A percentile compares a stretch with the other conserved stretches of the same genome.
phyloP scores from a whole-genome alignment of 64 coral and sea anemone species.

The Stichodactyla mertensii region DNA sequence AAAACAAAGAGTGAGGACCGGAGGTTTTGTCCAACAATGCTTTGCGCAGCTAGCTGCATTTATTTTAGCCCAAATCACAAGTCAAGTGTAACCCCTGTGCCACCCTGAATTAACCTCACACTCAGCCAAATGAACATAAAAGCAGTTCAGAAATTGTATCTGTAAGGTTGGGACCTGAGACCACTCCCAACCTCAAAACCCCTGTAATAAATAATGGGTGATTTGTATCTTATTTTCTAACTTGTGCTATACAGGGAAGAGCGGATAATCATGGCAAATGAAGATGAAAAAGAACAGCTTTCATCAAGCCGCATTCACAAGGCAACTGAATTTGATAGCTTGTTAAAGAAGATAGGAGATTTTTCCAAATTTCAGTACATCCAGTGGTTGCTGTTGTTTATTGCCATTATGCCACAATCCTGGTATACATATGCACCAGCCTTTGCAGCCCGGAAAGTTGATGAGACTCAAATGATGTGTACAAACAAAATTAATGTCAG shows the following conservation, averaged over 20 bases:
- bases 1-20: too few species aligned
- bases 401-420: slow-evolving; percentile 71
- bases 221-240: not conserved
- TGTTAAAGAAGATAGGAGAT: slow-evolving; percentile 63
- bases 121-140: too few species aligned
- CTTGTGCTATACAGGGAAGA: not conserved
- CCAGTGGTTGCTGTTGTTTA: slow-evolving; percentile 84
- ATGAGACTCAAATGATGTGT: slow-evolving; percentile 40
- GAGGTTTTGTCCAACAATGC: too few species aligned
- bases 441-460: slow-evolving; percentile 77
- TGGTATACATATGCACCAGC: slow-evolving; percentile 95
- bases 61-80: too few species aligned
- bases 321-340: slow-evolving; percentile 73
- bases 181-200: too few species aligned
- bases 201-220: not conserved
- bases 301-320: slow-evolving; percentile 43
- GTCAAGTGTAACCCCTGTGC: too few species aligned
- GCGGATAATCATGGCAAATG: not conserved
- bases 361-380: slow-evolving; percentile 88
- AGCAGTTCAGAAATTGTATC: too few species aligned
- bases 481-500: slow-evolving; percentile 10
- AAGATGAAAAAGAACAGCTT: not conserved
- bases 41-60: too few species aligned
- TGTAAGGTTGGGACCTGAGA: too few species aligned
- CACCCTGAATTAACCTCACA: too few species aligned